phyloP scores from a whole-genome alignment of 2,888 invertebrate species.

The Caenorhabditis auriculariae region DNA sequence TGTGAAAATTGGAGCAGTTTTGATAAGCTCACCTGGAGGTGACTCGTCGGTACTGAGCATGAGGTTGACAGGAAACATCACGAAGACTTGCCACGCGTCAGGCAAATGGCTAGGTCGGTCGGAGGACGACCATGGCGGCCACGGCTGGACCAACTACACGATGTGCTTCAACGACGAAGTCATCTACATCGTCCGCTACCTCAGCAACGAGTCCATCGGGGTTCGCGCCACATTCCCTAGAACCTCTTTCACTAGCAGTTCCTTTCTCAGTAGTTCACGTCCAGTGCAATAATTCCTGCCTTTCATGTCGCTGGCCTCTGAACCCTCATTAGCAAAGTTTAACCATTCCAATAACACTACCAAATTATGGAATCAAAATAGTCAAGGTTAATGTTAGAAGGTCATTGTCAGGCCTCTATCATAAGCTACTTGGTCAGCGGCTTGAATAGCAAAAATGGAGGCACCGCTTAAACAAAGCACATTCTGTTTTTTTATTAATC shows the following conservation, averaged over 20 bases:
- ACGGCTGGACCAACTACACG: slow-evolving; percentile 63
- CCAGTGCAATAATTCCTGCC: background rate
- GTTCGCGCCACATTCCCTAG: too few species aligned
- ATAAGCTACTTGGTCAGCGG: too few species aligned
- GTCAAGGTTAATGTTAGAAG: too few species aligned
- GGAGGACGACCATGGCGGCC: slow-evolving; percentile 36
- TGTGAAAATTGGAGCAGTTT: too few species aligned
- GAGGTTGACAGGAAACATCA: slow-evolving; percentile 42
- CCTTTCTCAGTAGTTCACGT: background rate
- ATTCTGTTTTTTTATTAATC: too few species aligned
- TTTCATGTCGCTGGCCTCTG: background rate
- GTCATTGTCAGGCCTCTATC: too few species aligned
- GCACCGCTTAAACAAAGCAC: too few species aligned
- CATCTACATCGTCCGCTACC: slow-evolving; percentile 57
- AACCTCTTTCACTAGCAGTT: background rate
- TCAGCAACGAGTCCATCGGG: slow-evolving; percentile 58
- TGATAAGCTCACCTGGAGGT: too few species aligned
- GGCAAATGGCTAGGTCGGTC: slow-evolving; percentile 57
- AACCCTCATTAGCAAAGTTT: too few species aligned
- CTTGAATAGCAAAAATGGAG: too few species aligned
- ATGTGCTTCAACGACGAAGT: slow-evolving; percentile 61
- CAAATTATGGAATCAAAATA: too few species aligned
- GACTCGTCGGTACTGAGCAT: background rate
- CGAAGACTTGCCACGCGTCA: slow-evolving; percentile 56
- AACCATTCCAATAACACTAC: too few species aligned